Base-by-base conservation (phyloP, 92 coral and sea anemone species). In the Epizoanthus illoricatus region DNA sequence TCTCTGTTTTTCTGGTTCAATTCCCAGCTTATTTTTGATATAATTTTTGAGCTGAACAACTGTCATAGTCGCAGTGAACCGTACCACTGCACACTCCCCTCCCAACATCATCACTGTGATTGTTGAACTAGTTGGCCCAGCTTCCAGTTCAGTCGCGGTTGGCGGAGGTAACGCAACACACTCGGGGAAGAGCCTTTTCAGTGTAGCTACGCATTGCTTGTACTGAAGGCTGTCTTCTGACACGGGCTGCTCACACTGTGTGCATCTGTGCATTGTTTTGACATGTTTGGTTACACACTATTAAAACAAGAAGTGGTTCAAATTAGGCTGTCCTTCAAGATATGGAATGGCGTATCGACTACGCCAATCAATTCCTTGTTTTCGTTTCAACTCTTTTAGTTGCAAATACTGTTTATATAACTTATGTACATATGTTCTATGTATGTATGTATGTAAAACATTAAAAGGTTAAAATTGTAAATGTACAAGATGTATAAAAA, bases 51-150 rank as follows among this genome's bases (percentile, higher is more conserved):
- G 79, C 18, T 69, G 73, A 8, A n/a, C 75, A 64, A 96, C 89
- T 12, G 91, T 83, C 93, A 93, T 73, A 15, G 52, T 18, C 66
- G 93, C 88, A 8, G 83, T 70, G 84, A 84, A 91, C 13, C 65
- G 72, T 47, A 96, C 43, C n/a, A 89, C 91, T 10, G 98, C 89
- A 20, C 90, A 84, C 85, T 96, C 99, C 33, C 99, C 99, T 54
- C 98, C 95, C 76, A 96, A 80, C 86, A 93, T 89, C 39, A 90
- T 90, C 55, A 96, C 89, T 60, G 92, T 87, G 19, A 92, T 87
- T 15, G 92, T 86, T 78, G 89, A 16, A 7, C 70, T 65, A 59
- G 49, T 24, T n/a, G 79, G 39, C 7, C 55, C 36, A n/a, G 45
- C 61, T 4, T 57, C 54, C 19, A 20, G 58, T 76, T 76, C 75